phyloP scores from a whole-genome alignment of 2,797 vertebrate genomes.

The Discoglossus pictus region DNA sequence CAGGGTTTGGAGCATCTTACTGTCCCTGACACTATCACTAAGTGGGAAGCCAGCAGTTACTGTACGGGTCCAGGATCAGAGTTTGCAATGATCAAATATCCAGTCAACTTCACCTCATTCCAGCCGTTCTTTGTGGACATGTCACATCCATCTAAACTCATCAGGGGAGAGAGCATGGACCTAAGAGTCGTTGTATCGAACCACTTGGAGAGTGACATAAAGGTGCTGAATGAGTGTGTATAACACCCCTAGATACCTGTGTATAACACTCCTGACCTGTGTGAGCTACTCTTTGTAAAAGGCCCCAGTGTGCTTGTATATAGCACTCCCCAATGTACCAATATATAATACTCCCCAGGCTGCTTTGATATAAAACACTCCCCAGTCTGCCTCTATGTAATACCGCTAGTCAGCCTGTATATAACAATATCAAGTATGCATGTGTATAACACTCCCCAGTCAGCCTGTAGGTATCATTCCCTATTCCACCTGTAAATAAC shows the following conservation, averaged over 20 bases:
- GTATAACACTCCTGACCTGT: too few relatives aligned
- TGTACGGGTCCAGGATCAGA: not conserved
- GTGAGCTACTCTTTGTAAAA: too few relatives aligned
- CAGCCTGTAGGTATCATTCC: too few relatives aligned
- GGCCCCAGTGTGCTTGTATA: too few relatives aligned
- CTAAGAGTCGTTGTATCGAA: not conserved
- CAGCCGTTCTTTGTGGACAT: conserved; percentile 13
- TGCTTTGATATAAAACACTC: too few relatives aligned
- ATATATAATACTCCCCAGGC: too few relatives aligned
- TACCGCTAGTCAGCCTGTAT: too few relatives aligned
- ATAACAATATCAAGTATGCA: too few relatives aligned
- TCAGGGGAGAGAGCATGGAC: not conserved
- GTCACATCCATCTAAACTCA: not conserved
- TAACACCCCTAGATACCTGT: not conserved
- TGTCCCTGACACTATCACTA: conserved; percentile 31
- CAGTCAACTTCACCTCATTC: conserved; percentile 15
- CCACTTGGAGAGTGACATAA: not conserved
- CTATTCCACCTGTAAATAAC: too few relatives aligned
- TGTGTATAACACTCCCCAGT: too few relatives aligned
- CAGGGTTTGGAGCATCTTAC: fast-evolving
- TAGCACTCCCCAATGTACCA: too few relatives aligned
- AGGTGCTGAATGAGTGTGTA: conserved; percentile 3
- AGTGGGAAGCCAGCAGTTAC: not conserved
- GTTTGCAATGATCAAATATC: conserved; percentile 1
- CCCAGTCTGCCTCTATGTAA: too few relatives aligned